Evolutionary conservation across 2,888 invertebrate genomes (phyloP).

Genomic region (Himalopsyche kuldschensis): DNA sequence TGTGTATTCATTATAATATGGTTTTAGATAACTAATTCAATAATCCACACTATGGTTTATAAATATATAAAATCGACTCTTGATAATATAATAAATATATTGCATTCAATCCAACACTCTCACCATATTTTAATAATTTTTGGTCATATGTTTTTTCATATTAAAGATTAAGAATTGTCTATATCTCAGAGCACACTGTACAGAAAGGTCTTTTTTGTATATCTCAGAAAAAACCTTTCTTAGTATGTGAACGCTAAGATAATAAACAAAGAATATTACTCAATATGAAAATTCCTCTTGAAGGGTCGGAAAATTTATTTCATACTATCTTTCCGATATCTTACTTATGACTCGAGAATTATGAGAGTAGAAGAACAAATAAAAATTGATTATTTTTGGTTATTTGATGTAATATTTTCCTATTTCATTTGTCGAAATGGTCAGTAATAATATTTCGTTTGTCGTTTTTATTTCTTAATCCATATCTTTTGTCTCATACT

Average conservation of each 20-base stretch:
- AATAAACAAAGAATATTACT: neutral
- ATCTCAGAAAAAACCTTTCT: neutral
- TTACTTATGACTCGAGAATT: neutral
- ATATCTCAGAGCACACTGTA: neutral
- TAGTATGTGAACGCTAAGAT: neutral
- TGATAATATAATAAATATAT: no score
- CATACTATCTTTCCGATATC: neutral
- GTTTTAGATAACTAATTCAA: no score
- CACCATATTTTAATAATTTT: no score
- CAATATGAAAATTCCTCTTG: neutral
- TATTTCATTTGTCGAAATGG: neutral
- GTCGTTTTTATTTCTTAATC: neutral
- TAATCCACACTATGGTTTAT: no score
- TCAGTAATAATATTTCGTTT: neutral
- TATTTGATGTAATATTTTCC: neutral
- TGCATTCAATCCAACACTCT: no score
- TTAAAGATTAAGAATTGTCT: no score
- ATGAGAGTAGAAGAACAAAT: neutral
- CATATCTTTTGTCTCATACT: neutral
- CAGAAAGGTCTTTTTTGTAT: neutral
- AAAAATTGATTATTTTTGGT: neutral
- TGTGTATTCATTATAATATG: no score
- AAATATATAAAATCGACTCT: no score
- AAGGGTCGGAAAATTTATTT: neutral
- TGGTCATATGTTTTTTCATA: no score